Evolutionary conservation across 2,888 invertebrate genomes (phyloP).

Genomic region (Meta bourneti): DNA sequence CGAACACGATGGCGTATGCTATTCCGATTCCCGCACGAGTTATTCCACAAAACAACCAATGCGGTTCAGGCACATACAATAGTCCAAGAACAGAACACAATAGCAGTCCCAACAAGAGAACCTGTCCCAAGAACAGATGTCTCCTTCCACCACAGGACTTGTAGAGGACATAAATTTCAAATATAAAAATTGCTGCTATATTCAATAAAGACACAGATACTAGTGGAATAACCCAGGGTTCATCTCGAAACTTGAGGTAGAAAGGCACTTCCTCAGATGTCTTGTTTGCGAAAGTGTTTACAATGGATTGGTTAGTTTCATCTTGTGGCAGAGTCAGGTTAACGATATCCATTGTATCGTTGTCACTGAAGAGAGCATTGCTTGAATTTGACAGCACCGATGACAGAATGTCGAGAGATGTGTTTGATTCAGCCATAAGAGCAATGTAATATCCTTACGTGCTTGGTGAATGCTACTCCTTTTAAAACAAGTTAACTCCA

Average conservation of each 20-base stretch:
- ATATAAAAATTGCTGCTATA: slow-evolving; percentile 91
- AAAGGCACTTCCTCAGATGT: slow-evolving; percentile 42
- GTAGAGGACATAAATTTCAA: slow-evolving; percentile 92
- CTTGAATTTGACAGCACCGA: not conserved
- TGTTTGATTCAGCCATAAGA: not conserved
- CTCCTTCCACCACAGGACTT: slow-evolving; percentile 87
- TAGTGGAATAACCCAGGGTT: slow-evolving; percentile 94
- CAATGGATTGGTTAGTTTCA: not conserved
- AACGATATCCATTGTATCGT: not conserved
- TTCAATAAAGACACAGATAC: slow-evolving; percentile 90
- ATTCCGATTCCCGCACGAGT: slow-evolving; percentile 89
- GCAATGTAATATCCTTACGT: not conserved
- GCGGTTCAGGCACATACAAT: slow-evolving; percentile 89
- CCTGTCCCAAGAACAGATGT: slow-evolving; percentile 90
- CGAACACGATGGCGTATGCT: slow-evolving; percentile 91
- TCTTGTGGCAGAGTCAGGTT: not conserved
- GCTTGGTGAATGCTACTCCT: not conserved
- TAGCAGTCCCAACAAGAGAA: slow-evolving; percentile 91
- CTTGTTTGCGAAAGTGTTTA: not conserved
- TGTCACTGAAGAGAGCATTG: slow-evolving; percentile 6
- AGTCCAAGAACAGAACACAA: slow-evolving; percentile 90
- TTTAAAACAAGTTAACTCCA: not conserved
- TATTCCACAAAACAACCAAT: slow-evolving; percentile 89
- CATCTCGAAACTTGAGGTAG: slow-evolving; percentile 80
- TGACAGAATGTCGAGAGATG: not conserved